Base-by-base conservation (phyloP, 30 jellyfish, hydroid and myxozoan genomes). In the Pseudorhiza aurosa region DNA sequence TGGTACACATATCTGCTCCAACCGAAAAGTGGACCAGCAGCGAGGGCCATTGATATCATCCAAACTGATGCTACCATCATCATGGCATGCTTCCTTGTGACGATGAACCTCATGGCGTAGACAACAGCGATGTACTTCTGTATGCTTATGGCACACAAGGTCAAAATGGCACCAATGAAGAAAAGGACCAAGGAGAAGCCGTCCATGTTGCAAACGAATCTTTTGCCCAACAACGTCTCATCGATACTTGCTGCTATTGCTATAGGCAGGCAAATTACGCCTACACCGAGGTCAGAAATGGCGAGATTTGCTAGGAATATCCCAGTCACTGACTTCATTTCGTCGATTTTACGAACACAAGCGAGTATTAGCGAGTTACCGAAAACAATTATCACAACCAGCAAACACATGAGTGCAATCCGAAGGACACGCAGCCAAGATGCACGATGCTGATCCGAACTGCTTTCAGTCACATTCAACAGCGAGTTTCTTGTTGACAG, bases 11-110 rank as follows among this genome's bases (percentile, higher is more conserved):
- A 88, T 46, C 70, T 50, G 73, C 91, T 79, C 95, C 95, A 88
- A 24, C 97, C 97, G 24, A 88, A 45, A 8, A 79, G 40, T 2
- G 97, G 97, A 1, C 97, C 97, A 10, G 76, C 37, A 9, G 97
- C 97, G 22, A 88, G 83, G 5, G 39, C 74, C 1, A 77, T 21
- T 2, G 94, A 70, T 19, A 73, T 31, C 3, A 56, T 1, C 97
- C 97, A 88, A 31, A 88, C 65, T 4, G 36, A 18, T 29, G 65
- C 86, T 37, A 88, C 60, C 56, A 74, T 26, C 0, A 68, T 30
- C 40, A 19, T 18, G 26, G 87, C 82, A 29, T 87, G 84, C 60
- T 70, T 68, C 60, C 75, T 83, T 7, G 81, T 83, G 7, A 83
- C 58, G 27, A 37, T 39, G 2, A 31, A 56, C 75, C 46, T 75